phyloP scores from a whole-genome alignment of 2,113 vertebrate species.

The Cavia porcellus region DNA sequence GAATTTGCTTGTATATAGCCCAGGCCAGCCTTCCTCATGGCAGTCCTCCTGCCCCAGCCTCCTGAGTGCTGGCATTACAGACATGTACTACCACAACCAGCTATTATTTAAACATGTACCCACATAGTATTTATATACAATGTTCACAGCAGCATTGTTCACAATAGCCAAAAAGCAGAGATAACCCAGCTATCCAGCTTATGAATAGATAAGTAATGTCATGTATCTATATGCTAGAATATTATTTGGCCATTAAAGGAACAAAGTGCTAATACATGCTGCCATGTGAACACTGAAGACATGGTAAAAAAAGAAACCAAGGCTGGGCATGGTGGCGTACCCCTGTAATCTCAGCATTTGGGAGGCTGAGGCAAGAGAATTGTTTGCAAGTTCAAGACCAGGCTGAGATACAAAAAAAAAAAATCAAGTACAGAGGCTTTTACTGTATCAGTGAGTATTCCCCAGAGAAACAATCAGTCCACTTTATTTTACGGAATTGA shows the following conservation, averaged over 20 bases:
- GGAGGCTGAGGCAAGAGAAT: too few species aligned
- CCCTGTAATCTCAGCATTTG: too few species aligned
- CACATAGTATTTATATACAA: background rate
- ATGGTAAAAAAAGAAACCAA: background rate
- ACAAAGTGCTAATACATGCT: background rate
- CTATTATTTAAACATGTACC: background rate
- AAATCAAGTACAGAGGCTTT: background rate
- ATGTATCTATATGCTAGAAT: background rate
- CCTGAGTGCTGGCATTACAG: background rate
- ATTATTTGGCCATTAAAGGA: constrained; percentile 17
- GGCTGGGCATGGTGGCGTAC: too few species aligned
- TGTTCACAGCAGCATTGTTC: constrained; percentile 44
- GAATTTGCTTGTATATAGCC: too few species aligned
- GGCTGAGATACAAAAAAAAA: background rate
- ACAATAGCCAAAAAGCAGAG: background rate
- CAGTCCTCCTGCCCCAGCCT: background rate
- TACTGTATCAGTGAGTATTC: background rate
- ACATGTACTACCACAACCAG: background rate
- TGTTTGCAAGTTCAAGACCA: too few species aligned
- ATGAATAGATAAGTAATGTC: background rate
- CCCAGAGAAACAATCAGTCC: background rate
- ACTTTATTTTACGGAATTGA: constrained; percentile 12
- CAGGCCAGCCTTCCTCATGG: too few species aligned
- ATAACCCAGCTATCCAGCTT: background rate
- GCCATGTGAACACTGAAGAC: background rate